Base-by-base conservation (phyloP, 2,888 invertebrate species). In the Orthosia incerta region DNA sequence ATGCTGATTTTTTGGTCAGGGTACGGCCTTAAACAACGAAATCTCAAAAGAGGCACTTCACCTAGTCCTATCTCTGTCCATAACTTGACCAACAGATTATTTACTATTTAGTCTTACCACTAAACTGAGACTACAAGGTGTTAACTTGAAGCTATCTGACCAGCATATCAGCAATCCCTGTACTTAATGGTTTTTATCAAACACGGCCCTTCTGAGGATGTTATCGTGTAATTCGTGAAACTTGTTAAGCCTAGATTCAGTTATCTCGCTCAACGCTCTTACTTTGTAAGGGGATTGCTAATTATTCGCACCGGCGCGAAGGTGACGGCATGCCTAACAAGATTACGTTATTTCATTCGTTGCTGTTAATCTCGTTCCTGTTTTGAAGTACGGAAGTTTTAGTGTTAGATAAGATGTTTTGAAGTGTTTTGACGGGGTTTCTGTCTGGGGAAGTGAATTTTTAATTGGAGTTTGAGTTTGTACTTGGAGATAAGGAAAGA, bases 231-330 rank as follows among this genome's bases (percentile, higher is more conserved):
- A 89, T 90, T 88, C 86, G 87, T 88, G 88, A 89, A 94, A 93
- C 92, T 94, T 92, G 91, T 94, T 93, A 93, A 90, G 89, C 79
- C 85, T 88, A 88, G 91, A 94, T 94, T 94, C 89, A 87, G 92
- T 94, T 94, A 94, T 92, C 92, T 90, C 89, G 85, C 87, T 85
- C 84, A 82, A 83, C 80, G 86, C 82, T 83, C 84, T 82, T 76
- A 80, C 86, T 86, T 81, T 87, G 83, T 88, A 91, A 86, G 92
- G 92, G 92, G 90, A 89, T 88, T 89, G 90, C 91, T 94, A 95
- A 95, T 95, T 93, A 94, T 91, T 92, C 89, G 90, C 93, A 93
- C 92, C 91, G 92, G 90, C 88, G 83, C 72, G 82, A 87, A 88
- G 90, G 90, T 89, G 90, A 91, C 89, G 90, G 87, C 86, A 78